Evolutionary conservation across 2,888 invertebrate species (phyloP).

Genomic region (Phaonia tiefii): DNA sequence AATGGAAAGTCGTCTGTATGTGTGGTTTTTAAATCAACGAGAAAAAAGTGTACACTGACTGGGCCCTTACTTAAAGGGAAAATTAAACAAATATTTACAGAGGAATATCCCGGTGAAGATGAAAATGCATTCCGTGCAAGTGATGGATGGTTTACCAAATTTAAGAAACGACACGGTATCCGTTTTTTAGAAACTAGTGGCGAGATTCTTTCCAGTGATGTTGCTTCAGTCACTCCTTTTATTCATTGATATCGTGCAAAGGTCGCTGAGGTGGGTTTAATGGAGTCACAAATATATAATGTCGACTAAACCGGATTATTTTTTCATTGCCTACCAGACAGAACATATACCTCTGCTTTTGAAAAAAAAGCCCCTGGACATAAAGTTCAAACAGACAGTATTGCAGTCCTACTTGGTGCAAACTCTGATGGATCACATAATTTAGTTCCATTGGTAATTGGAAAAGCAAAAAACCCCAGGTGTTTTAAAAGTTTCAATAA

Average conservation of each 20-base stretch:
- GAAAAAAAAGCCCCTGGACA: conserved; percentile 36
- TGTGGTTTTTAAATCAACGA: conserved; percentile 33
- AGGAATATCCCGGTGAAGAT: conserved; percentile 10
- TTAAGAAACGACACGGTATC: no score
- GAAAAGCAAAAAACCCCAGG: no score
- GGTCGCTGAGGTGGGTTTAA: conserved; percentile 43
- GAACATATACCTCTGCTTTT: no score
- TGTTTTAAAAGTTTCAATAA: not conserved
- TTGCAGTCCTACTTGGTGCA: not conserved
- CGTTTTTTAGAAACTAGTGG: conserved; percentile 11
- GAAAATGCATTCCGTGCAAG: conserved; percentile 21
- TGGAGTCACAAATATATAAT: conserved; percentile 50
- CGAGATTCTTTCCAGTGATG: conserved; percentile 26
- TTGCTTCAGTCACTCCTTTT: conserved; percentile 35
- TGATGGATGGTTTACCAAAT: no score
- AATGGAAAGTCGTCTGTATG: conserved; percentile 30
- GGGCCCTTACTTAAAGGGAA: conserved; percentile 3
- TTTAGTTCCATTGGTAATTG: conserved; percentile 24
- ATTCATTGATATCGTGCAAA: conserved; percentile 39
- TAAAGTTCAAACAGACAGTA: conserved; percentile 30
- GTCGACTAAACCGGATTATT: conserved; percentile 45
- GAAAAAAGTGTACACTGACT: conserved; percentile 28
- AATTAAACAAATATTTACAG: conserved; percentile 1
- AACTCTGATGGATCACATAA: not conserved
- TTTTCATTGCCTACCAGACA: no score